Evolutionary conservation across 2,888 invertebrate genomes (phyloP).

Genomic region (Rhyacophila evoluta): DNA sequence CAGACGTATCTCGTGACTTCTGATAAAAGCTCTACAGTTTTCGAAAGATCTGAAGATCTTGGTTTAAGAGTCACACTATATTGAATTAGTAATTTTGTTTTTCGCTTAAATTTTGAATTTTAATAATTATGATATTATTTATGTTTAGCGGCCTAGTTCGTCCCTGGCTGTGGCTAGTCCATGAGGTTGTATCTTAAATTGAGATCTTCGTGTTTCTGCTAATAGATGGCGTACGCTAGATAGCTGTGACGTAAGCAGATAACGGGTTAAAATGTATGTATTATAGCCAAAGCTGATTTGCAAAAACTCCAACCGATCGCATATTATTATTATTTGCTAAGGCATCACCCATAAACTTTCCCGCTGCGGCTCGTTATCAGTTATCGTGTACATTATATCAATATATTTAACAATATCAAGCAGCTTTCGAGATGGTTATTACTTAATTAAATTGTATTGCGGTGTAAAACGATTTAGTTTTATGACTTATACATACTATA

Average conservation of each 20-base stretch:
- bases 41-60: too few relatives aligned
- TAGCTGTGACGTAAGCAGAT: slow-evolving; percentile 18
- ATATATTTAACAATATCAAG: not conserved
- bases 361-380: not conserved
- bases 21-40: too few relatives aligned
- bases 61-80: too few relatives aligned
- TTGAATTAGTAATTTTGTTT: too few relatives aligned
- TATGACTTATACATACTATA: not conserved
- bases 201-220: slow-evolving; percentile 18
- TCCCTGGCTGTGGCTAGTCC: not conserved
- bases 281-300: not conserved
- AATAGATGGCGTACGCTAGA: slow-evolving; percentile 24
- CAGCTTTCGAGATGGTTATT: not conserved
- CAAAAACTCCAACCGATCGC: not conserved
- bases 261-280: slow-evolving; percentile 23
- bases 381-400: slow-evolving; percentile 14
- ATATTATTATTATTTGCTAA: slow-evolving; percentile 4
- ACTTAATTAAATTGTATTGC: not conserved
- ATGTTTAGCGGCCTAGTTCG: not conserved
- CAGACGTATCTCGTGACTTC: too few relatives aligned
- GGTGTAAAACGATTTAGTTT: not conserved
- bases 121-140: too few relatives aligned
- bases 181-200: slow-evolving; percentile 13
- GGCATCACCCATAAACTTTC: not conserved
- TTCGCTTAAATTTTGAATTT: too few relatives aligned